A percentile compares a stretch with the other conserved stretches of the same genome.
Evolutionary conservation across 2,113 vertebrate genomes (phyloP).

Genomic region (Hydrolagus affinis): DNA sequence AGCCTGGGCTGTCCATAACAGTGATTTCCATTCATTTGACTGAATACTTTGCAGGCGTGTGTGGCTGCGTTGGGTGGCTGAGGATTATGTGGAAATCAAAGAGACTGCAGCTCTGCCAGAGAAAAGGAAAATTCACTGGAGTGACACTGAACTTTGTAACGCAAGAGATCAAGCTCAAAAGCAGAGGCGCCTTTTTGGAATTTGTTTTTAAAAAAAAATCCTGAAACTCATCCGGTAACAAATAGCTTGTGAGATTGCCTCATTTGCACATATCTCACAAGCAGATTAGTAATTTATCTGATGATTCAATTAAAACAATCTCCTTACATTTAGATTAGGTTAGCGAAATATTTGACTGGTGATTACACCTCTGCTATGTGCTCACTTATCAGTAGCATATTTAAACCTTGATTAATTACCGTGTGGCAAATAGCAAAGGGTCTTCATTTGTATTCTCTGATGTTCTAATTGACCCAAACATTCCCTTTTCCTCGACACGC

Average conservation of each 20-base stretch:
- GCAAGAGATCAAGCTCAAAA: neutral
- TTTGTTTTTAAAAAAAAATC: neutral
- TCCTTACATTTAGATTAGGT: neutral
- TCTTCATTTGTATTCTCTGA: too few species aligned
- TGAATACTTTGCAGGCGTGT: neutral
- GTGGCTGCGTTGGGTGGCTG: neutral
- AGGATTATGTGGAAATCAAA: neutral
- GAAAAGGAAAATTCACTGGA: neutral
- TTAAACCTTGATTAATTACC: neutral
- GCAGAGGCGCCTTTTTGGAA: neutral
- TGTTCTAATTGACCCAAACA: neutral
- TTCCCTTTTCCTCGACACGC: neutral
- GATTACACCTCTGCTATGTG: neutral
- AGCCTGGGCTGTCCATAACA: neutral
- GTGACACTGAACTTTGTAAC: neutral
- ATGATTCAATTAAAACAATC: neutral
- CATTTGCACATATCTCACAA: neutral
- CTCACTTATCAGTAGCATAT: too few species aligned
- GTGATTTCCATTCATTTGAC: neutral
- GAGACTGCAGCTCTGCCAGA: neutral
- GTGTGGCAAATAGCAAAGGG: neutral
- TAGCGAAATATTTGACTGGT: neutral
- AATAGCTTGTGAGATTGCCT: neutral
- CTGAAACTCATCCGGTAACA: neutral
- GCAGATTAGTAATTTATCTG: neutral